Evolutionary conservation across 2,888 invertebrate genomes (phyloP).

Genomic region (Eubasilissa splendida): DNA sequence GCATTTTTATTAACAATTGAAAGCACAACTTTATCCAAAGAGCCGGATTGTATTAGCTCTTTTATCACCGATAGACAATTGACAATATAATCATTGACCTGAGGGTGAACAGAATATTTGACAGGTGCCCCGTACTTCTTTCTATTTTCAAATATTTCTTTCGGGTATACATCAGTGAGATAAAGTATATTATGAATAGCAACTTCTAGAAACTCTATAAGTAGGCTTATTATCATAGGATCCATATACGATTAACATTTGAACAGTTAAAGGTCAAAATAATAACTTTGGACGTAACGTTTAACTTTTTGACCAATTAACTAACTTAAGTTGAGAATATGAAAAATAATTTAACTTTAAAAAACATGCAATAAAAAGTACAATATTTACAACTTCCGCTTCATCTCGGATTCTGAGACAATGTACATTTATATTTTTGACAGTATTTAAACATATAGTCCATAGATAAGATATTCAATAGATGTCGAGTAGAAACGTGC

Average conservation of each 20-base stretch:
- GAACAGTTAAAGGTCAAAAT: too few relatives aligned
- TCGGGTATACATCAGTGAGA: constrained; percentile 76
- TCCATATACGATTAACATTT: constrained; percentile 62
- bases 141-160: constrained; percentile 74
- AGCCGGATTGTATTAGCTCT: constrained; percentile 70
- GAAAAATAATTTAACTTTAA: too few relatives aligned
- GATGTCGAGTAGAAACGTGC: too few relatives aligned
- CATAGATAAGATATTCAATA: too few relatives aligned
- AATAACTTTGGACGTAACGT: too few relatives aligned
- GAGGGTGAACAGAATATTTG: constrained; percentile 76
- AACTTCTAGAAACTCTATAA: constrained; percentile 79
- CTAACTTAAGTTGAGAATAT: too few relatives aligned
- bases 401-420: too few relatives aligned
- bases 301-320: too few relatives aligned
- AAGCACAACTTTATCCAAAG: constrained; percentile 70
- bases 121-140: constrained; percentile 77
- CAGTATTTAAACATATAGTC: too few relatives aligned
- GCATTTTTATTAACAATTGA: constrained; percentile 68
- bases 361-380: too few relatives aligned
- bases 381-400: too few relatives aligned
- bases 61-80: constrained; percentile 70
- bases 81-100: constrained; percentile 76
- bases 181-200: constrained; percentile 77
- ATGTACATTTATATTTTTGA: too few relatives aligned
- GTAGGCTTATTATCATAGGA: constrained; percentile 71